Base-by-base conservation (phyloP, 2,113 vertebrate genomes). In the Podarcis cretensis region DNA sequence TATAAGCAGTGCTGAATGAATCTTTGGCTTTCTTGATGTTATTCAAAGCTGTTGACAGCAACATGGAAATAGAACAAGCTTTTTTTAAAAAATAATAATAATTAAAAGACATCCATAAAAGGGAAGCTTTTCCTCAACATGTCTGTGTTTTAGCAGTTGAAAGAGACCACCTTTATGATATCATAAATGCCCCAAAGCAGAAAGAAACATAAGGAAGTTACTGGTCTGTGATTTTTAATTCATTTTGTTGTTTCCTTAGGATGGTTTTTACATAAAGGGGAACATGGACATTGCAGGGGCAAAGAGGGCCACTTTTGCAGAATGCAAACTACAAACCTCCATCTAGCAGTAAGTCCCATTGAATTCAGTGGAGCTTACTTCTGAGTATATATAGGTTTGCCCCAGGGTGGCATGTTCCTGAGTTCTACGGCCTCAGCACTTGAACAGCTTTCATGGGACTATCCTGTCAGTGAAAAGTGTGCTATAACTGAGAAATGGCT, bases 1-100 rank as follows among this genome's bases (percentile, higher is more conserved):
- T 96, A 32, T 95, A 96, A 96, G 92, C 82, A 91, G 92, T 92
- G 92, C 88, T 30, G 0, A 92, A 88, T 96, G 95, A 96, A 96
- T 96, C 94, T 94, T 88, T 32, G 90, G 89, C 85, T 69, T 95
- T 95, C 89, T 77, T 89, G 94, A 89, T 81, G 91, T 96, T 96
- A 84, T 92, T 95, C 30, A 89, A 94, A 92, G 92, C 90, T 92
- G 86, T 90, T 40, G 92, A 95, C 21, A 57, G 92, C 91, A 92
- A 96, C 93, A 82, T 89, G 91, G 90, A 91, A 80, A 83, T 78
- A 32, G 2, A 0, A 14, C 20, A 78, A 90, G 82, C 23, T 6
- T 86, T 93, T 94, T 84, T 35, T 35, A 35, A 88, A 32, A 37
- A 76, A 6, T 91, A 89, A 54, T 54, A 54, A 54, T 54, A 54